Base-by-base conservation (phyloP, 1,140 invertebrate species). In the Zaprionus capensis region DNA sequence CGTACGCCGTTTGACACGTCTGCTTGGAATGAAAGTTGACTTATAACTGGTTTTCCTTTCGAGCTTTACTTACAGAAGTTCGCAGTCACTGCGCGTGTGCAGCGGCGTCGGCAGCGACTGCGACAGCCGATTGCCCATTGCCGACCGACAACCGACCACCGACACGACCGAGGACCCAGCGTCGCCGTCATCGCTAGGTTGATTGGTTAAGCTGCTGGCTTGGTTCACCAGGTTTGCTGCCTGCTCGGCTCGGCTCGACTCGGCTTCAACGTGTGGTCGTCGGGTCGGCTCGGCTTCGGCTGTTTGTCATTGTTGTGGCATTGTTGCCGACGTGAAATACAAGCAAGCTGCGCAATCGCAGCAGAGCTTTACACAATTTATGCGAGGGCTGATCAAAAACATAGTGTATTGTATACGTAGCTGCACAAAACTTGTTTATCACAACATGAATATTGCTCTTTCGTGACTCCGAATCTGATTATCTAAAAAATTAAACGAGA, bases 1-100 rank as follows among this genome's bases (percentile, higher is more conserved):
- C 76, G 71, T 71, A 70, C 72, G 55, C 6, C 41, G 41, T 65
- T 68, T 79, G 73, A 77, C 74, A 92, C 84, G 91, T 92, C 91
- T 79, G 87, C 82, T 86, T 80, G 65, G 77, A 91, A 92, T 92
- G 91, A 92, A 92, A 92, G 91, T 92, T 92, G 91, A 78, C 77
- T 86, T 82, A 85, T 91, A 92, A 92, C 91, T 92, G 91, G 91
- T 92, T 92, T 91, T 73, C 31, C 26, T 55, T 49, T 78, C 24
- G 49, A 67, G 51, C 51, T 75, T 78, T 41, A 57, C 44, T 69
- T 71, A 73, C 80, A 74, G 66, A 81, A 85, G 81, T 73, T 83
- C 66, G 67, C 69, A 56, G 61, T 51, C 56, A 71, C 7, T 82
- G 80, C 80, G 80, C 83, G 64, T 87, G 73, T 77, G 82, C 76